Evolutionary conservation across 2,797 vertebrate species (phyloP).

Genomic region (Pseudochaenichthys georgianus): DNA sequence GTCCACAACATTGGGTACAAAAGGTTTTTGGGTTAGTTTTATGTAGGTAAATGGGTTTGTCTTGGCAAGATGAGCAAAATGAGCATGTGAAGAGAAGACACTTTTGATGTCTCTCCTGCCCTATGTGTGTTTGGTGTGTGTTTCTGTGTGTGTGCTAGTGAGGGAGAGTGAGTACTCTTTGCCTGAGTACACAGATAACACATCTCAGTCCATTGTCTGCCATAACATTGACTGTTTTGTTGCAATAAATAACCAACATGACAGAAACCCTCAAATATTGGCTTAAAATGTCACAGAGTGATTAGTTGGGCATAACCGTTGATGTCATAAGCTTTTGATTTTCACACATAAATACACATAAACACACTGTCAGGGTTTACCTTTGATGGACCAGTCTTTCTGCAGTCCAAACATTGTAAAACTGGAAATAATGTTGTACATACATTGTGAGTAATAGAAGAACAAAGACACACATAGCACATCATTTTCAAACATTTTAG

Average conservation of each 20-base stretch:
- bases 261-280: conserved; percentile 37
- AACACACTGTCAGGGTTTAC: neutral
- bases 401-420: neutral
- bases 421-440: neutral
- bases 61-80: conserved; percentile 45
- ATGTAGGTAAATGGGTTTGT: conserved; percentile 55
- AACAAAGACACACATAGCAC: neutral
- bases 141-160: neutral
- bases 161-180: conserved; percentile 3
- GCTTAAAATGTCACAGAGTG: conserved; percentile 13
- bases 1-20: conserved; percentile 15
- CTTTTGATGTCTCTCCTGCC: neutral
- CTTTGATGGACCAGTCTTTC: neutral
- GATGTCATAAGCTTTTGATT: conserved; percentile 20
- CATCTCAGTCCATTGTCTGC: conserved; percentile 51
- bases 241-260: conserved; percentile 38
- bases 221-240: conserved; percentile 49
- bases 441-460: neutral
- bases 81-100: conserved; percentile 18
- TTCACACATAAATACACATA: neutral
- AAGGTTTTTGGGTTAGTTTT: conserved; percentile 39
- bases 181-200: conserved; percentile 63
- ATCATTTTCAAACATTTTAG: neutral
- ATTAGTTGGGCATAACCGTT: conserved; percentile 3
- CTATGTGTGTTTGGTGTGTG: neutral